Evolutionary conservation across 2,113 vertebrate genomes (phyloP), one percentile per base, ranked within the genome.

Genomic region (Rhabdomys dilectus): DNA sequence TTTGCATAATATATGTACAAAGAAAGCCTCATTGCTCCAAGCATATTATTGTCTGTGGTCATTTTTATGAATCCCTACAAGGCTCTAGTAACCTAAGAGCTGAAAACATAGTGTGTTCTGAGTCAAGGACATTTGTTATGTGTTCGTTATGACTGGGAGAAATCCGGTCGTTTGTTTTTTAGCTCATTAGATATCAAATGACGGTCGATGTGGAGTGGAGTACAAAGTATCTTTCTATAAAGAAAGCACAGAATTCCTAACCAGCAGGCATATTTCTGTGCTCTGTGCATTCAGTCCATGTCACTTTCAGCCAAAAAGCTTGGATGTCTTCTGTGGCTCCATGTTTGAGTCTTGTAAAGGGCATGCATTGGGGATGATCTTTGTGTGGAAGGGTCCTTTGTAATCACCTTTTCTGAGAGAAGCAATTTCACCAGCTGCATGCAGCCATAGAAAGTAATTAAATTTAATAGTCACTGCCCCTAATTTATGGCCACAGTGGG

Each of bases 371-470:
- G 13, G 56, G 0, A 7, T 17, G 34, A 80, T 88, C 85, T 92
- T 66, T 22, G 56, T 62, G 84, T 36, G 42, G 76, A 90, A 90
- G 81, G 42, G 16, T 92, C 36, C 81, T 92, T 89, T 31, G 45
- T 62, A 77, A 81, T 66, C 51, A 51, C 22, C 13, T 29, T 91
- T 88, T 53, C 31, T 51, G 53, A 96, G 81, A 90, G 75, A 39
- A 39, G 66, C 60, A 53, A 88, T 92, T 84, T 80, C 84, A 89
- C 96, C 94, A 95, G 96, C 93, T 95, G 85, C 88, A 48, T 60
- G 39, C 88, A 85, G 78, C 84, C 84, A 36, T 45, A 78, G 95
- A 91, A 91, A 94, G 86, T 94, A 96, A 97, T 95, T 97, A 95
- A 92, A 96, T 75, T 56, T 77, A 95, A 96, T 89, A 91, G 85